Evolutionary conservation across 2,888 invertebrate genomes (phyloP).

Genomic region (Synanthedon andrenaeformis): DNA sequence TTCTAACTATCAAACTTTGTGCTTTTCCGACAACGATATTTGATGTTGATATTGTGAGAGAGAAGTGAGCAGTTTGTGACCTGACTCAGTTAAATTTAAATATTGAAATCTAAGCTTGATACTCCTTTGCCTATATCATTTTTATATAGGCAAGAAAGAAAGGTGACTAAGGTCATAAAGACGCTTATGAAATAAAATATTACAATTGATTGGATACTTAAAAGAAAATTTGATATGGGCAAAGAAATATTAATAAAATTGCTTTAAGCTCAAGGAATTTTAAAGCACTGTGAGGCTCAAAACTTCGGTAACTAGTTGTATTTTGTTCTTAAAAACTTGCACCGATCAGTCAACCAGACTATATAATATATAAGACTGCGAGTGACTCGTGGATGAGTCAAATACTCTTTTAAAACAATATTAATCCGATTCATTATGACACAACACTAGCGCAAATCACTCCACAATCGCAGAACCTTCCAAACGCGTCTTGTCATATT

Average conservation of each 20-base stretch:
- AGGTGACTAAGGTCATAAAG: too few species aligned
- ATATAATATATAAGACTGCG: slow-evolving; percentile 31
- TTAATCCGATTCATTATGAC: not conserved
- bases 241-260: not conserved
- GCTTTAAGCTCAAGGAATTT: slow-evolving; percentile 1
- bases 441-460: not conserved
- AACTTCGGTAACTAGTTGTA: slow-evolving; percentile 7
- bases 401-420: not conserved
- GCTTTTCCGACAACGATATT: too few species aligned
- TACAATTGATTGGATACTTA: too few species aligned
- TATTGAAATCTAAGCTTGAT: too few species aligned
- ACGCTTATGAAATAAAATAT: too few species aligned
- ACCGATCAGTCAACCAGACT: slow-evolving; percentile 3
- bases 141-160: too few species aligned
- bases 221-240: too few species aligned
- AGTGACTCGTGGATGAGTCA: slow-evolving; percentile 11
- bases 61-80: too few species aligned
- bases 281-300: slow-evolving; percentile 12
- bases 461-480: not conserved
- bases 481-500: not conserved
- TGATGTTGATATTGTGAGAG: too few species aligned
- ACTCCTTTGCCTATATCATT: too few species aligned
- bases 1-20: too few species aligned
- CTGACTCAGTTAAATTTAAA: too few species aligned
- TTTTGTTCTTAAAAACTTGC: slow-evolving; percentile 12